Percentiles rank a stretch among this genome's conserved stretches.
Evolutionary conservation across 1,140 invertebrate genomes (phyloP).

Genomic region (Himalopsyche phryganea): DNA sequence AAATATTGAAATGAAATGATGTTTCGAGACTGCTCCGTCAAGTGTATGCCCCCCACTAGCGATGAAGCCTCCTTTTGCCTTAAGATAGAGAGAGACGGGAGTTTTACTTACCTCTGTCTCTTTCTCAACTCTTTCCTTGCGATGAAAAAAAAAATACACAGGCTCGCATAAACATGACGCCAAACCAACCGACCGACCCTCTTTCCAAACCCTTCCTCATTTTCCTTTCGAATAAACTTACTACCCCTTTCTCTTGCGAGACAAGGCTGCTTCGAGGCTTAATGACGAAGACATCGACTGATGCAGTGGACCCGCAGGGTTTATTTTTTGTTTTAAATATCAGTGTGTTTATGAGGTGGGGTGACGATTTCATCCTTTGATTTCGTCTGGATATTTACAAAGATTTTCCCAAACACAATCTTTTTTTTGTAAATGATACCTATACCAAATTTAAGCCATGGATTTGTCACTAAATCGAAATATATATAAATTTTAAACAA

Average conservation of each 20-base stretch:
- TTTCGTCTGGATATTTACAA: no score
- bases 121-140: constrained; percentile 32
- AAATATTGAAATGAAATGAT: constrained; percentile 30
- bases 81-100: neutral
- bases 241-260: constrained; percentile 21
- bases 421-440: no score
- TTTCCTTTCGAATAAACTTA: constrained; percentile 33
- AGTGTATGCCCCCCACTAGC: constrained; percentile 1
- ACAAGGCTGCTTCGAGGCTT: constrained; percentile 20
- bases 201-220: constrained; percentile 31
- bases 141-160: constrained; percentile 27
- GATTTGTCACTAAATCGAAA: no score
- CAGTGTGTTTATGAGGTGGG: no score
- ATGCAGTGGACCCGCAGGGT: neutral
- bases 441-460: no score
- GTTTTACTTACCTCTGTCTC: constrained; percentile 14
- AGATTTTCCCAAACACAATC: no score
- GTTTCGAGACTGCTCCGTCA: constrained; percentile 20
- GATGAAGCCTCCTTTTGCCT: neutral
- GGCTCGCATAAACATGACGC: constrained; percentile 29
- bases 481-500: no score
- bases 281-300: constrained; percentile 13
- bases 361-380: no score
- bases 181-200: constrained; percentile 30
- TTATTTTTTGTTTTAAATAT: no score